These are phyloP conservation scores for Napeogenes sylphis DNA, from an alignment of 2,888 invertebrate genomes.

Conservation along the genomic window DNA sequence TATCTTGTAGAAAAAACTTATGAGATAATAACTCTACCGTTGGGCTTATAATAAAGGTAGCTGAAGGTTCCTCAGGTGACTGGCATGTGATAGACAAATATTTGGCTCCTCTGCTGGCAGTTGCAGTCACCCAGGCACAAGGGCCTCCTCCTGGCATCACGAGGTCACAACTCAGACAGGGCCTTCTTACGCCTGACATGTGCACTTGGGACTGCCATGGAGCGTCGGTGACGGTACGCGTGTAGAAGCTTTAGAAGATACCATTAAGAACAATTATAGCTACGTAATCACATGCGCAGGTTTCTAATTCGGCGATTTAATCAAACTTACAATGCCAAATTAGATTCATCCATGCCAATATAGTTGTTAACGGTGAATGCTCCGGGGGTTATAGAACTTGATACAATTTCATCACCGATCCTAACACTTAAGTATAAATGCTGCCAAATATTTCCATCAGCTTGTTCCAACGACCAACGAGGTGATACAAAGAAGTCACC, in stretches of 20 bases:
- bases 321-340: conserved; percentile 55
- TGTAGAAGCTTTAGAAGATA: conserved; percentile 81
- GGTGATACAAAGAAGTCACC: conserved; percentile 66
- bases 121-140: conserved; percentile 80
- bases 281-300: neutral
- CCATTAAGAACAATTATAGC: neutral
- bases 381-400: conserved; percentile 73
- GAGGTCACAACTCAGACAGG: conserved; percentile 84
- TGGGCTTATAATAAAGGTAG: conserved; percentile 73
- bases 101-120: conserved; percentile 80
- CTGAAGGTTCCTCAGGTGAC: conserved; percentile 82
- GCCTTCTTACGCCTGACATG: conserved; percentile 66
- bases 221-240: conserved; percentile 78
- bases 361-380: conserved; percentile 79
- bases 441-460: conserved; percentile 72
- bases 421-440: conserved; percentile 61
- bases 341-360: conserved; percentile 72
- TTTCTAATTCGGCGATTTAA: neutral
- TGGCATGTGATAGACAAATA: conserved; percentile 84
- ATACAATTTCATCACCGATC: conserved; percentile 46
- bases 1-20: neutral
- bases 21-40: conserved; percentile 42
- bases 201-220: conserved; percentile 86
- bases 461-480: conserved; percentile 59
- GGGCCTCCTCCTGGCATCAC: conserved; percentile 73